Evolutionary conservation across 2,888 invertebrate genomes (phyloP), one percentile per base, ranked within the genome.

Genomic region (Spodoptera littoralis): DNA sequence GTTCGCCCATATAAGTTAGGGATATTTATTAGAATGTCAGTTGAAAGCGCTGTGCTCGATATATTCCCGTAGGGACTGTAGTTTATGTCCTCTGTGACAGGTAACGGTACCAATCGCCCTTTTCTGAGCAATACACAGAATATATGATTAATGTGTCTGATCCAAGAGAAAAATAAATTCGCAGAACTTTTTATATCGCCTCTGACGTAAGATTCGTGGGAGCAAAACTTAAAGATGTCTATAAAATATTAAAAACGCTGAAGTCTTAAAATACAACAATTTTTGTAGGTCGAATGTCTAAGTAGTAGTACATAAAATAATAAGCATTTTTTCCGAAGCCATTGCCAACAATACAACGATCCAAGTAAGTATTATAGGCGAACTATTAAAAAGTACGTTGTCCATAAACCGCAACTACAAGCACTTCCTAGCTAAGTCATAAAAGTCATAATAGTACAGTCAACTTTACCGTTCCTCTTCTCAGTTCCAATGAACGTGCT

Each of bases 401-500:
- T 36, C 62, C 47, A 61, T 70, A 73, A 79, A 70, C 56, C 66
- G 51, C 70, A 55, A 66, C 72, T 75, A 6, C 72, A 72, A 77
- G 70, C 64, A 76, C 73, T 60, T 68, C 50, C 63, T 64, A 52
- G 46, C 72, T 67, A 52, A 68, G 66, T 63, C 68, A 77, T 73
- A 73, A 77, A 79, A 75, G 64, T 60, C 65, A 68, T 75, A 57
- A 74, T 73, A 72, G 73, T 69, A 71, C 69, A 76, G 78, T 70
- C 57, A 73, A 81, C 79, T 84, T 79, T 71, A 78, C 72, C 78
- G 77, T 78, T 84, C 72, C 67, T 79, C 79, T 73, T 63, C 77
- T 80, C 78, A 75, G 60, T 79, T 76, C 70, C 75, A 79, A 80
- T 80, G 82, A 83, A 76, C 79, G 80, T 81, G 79, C 84, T 82